These are phyloP conservation scores for Nansenia antarctica DNA, from an alignment of 2,113 vertebrate genomes.

Conservation along the genomic window DNA sequence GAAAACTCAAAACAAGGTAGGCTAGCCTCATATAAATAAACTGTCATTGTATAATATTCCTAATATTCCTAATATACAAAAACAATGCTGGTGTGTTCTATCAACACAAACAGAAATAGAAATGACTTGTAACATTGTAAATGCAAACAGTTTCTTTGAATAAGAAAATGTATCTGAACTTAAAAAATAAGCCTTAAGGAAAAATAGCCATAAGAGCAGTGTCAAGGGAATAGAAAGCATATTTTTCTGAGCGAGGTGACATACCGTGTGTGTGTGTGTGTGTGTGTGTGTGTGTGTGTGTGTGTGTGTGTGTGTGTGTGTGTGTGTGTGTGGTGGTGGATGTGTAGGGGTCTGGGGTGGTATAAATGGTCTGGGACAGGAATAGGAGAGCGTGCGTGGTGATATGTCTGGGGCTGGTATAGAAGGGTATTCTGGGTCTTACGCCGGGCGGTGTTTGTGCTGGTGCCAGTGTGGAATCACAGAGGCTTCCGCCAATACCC, in stretches of 20 bases:
- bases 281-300: background rate
- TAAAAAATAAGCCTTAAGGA: no score
- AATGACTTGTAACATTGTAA: no score
- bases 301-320: conserved; percentile 12
- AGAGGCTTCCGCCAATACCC: conserved; percentile 57
- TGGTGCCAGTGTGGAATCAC: conserved; percentile 69
- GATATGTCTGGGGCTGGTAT: conserved; percentile 46
- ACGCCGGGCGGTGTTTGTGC: conserved; percentile 53
- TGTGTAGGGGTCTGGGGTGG: conserved; percentile 6
- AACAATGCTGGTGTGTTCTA: no score
- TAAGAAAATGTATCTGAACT: no score
- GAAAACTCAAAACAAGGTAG: no score
- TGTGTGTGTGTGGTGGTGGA: conserved; percentile 24
- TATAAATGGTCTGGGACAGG: conserved; percentile 41
- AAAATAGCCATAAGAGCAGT: no score
- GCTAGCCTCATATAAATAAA: no score
- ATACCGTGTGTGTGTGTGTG: background rate
- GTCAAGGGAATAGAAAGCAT: background rate
- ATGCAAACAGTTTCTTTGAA: no score
- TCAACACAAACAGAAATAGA: no score
- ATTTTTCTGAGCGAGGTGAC: background rate
- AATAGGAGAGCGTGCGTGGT: conserved; percentile 45
- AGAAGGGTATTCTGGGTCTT: conserved; percentile 34
- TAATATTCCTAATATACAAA: no score
- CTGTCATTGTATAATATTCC: no score